Evolutionary conservation across 1,140 invertebrate species (phyloP), one percentile per base, ranked within the genome.

Genomic region (Triops cancriformis): DNA sequence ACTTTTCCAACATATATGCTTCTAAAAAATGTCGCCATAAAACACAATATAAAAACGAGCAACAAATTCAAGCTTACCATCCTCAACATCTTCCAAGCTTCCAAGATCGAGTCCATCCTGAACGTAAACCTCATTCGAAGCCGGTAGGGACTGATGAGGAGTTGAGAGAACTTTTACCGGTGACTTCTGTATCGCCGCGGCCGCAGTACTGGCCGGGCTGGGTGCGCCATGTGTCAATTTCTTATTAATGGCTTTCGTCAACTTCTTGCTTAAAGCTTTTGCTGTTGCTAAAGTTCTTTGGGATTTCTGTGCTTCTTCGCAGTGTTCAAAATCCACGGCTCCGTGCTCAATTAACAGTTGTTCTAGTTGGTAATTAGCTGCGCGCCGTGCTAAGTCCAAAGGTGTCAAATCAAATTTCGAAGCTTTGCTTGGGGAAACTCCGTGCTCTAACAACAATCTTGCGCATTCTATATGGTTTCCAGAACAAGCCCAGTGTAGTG

Each of bases 51-150:
- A 7, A 31, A 74, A 31, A 18, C 0, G 6, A 5, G 7, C 11
- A n/a, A 26, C 26, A 31, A 31, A 74, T 42, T 37, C 2, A 37
- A 37, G 7, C 31, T 37, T 37, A 74, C 27, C 37, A 14, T 74
- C 73, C 18, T 74, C 37, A n/a, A 18, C 73, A 74, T 74, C 73
- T 31, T 31, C 73, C 18, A 31, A 31, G 18, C 14, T n/a, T 5
- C 73, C 73, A 18, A 31, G 27, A 31, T 74, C 73, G 18, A 74
- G 27, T 1, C 75, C 73, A 78, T 79, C 14, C 27, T 77, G 10
- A 76, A 77, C 72, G 73, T 11, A 18, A 23, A 73, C 23, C 42
- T 26, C 26, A 26, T 23, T 1, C 2, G 77, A 76, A 77, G 11
- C 12, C 74, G 27, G 5, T 72, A 37, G 51, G 14, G 14, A 14